A percentile compares a stretch with the other conserved stretches of the same genome.
These are phyloP conservation scores for Drosophila differens DNA, from an alignment of 2,888 invertebrate genomes.

Conservation along the genomic window DNA sequence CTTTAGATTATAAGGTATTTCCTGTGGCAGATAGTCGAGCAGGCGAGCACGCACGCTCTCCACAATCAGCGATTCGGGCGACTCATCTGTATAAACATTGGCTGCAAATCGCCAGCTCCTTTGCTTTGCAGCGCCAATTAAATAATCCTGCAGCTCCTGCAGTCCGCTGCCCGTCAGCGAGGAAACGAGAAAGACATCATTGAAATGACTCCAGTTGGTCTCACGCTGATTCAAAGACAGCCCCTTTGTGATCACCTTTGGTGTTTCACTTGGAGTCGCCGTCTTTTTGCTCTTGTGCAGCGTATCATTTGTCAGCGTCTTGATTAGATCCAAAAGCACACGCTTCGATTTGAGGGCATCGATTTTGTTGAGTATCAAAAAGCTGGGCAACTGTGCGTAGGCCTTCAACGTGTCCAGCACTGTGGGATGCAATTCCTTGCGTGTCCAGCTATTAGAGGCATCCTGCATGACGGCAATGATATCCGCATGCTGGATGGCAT, in stretches of 20 bases:
- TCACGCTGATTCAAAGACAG: conserved; percentile 54
- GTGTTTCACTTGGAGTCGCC: not conserved
- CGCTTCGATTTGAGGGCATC: conserved; percentile 90
- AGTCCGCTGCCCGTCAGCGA: conserved; percentile 92
- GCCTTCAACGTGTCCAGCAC: conserved; percentile 89
- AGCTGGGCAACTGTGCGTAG: conserved; percentile 87
- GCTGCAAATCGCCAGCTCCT: conserved; percentile 89
- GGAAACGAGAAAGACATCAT: conserved; percentile 96
- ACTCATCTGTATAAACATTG: conserved; percentile 90
- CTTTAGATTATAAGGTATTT: conserved; percentile 93
- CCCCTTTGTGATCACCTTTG: conserved; percentile 17
- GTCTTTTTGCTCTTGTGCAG: conserved; percentile 77
- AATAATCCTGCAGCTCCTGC: conserved; percentile 87
- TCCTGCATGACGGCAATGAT: conserved; percentile 95
- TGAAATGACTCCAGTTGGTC: conserved; percentile 91
- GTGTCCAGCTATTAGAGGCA: conserved; percentile 89
- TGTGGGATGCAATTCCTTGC: conserved; percentile 89
- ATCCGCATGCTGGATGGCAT: conserved; percentile 89
- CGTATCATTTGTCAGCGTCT: conserved; percentile 88
- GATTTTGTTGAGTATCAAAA: conserved; percentile 96
- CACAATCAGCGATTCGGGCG: conserved; percentile 89
- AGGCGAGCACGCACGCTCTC: conserved; percentile 93
- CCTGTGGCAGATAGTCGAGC: conserved; percentile 92
- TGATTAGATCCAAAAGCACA: conserved; percentile 90
- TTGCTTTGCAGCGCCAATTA: conserved; percentile 86